Evolutionary conservation across 2,888 invertebrate species (phyloP).

Genomic region (Scaptomyza cyrtandrae): DNA sequence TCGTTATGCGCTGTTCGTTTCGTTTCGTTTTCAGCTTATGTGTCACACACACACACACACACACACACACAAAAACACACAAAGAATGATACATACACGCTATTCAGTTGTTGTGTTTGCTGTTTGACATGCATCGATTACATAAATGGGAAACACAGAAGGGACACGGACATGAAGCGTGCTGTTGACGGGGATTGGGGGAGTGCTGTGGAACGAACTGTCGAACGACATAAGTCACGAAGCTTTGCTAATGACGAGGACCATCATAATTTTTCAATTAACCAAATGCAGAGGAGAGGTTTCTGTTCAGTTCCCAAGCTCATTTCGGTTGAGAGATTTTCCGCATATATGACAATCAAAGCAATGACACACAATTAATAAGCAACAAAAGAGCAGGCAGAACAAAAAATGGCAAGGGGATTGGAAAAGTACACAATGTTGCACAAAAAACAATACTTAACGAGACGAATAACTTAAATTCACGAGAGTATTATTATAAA

Average conservation of each 20-base stretch:
- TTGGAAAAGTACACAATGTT: neutral
- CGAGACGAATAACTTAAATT: too few species aligned
- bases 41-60: slow-evolving; percentile 15
- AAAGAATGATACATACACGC: slow-evolving; percentile 48
- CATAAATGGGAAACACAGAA: slow-evolving; percentile 55
- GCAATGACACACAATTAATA: slow-evolving; percentile 26
- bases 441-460: neutral
- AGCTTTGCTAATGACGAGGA: slow-evolving; percentile 76
- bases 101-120: slow-evolving; percentile 53
- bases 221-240: slow-evolving; percentile 70
- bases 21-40: slow-evolving; percentile 52
- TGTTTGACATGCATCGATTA: slow-evolving; percentile 80
- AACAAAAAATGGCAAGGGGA: neutral
- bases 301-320: slow-evolving; percentile 23
- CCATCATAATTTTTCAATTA: slow-evolving; percentile 77
- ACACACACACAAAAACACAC: slow-evolving; percentile 36
- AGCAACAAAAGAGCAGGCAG: neutral
- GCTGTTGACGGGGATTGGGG: neutral
- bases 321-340: slow-evolving; percentile 13
- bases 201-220: slow-evolving; percentile 13
- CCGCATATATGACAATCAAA: slow-evolving; percentile 39
- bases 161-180: neutral
- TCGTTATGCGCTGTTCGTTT: slow-evolving; percentile 47
- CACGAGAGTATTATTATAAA: too few species aligned
- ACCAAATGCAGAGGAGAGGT: slow-evolving; percentile 63